Base-by-base conservation (phyloP, 1,140 invertebrate species). In the Hycleus phaleratus region DNA sequence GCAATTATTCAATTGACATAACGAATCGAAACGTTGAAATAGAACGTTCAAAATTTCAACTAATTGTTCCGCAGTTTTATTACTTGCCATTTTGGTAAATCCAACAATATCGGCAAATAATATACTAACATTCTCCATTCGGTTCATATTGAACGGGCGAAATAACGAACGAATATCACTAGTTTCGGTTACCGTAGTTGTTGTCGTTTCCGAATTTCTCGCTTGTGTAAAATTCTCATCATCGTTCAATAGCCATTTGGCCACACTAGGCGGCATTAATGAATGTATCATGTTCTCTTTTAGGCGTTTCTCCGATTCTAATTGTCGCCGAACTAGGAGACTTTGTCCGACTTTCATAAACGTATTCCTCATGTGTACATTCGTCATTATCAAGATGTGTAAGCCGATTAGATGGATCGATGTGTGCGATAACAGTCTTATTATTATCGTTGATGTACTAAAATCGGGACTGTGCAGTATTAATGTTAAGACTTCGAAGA, bases 31-130 rank as follows among this genome's bases (percentile, higher is more conserved):
- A 53, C 95, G 80, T 69, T 96, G 95, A 77, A 98, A 98, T 26
- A 98, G 75, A 78, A 97, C 93, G 73, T 97, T 97, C 2, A 98
- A 78, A 58, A 97, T 90, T 60, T 85, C 85, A 3, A 93, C 90
- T 38, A 93, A 74, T 74, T 93, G 86, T 67, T 91, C 92, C 49
- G 94, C 85, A 76, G 84, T 86, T 78, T 98, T 98, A 60, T 94
- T 97, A 44, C 93, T 95, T 46, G 91, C 93, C 95, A 98, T 98
- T 69, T 86, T 89, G 0, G 95, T 98, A 73, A 98, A 98, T 4
- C 95, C 95, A 12, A 97, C 94, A 69, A 98, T 97, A 73, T 98
- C 95, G 32, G 95, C 95, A 73, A 98, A 98, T n/a, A 98, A 73
- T 66, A 98, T 98, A 72, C 93, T 96, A 18, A 97, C 94, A 73